These are phyloP conservation scores for Dinothrombium tinctorium DNA, from an alignment of 1,140 invertebrate genomes.

Conservation along the genomic window DNA sequence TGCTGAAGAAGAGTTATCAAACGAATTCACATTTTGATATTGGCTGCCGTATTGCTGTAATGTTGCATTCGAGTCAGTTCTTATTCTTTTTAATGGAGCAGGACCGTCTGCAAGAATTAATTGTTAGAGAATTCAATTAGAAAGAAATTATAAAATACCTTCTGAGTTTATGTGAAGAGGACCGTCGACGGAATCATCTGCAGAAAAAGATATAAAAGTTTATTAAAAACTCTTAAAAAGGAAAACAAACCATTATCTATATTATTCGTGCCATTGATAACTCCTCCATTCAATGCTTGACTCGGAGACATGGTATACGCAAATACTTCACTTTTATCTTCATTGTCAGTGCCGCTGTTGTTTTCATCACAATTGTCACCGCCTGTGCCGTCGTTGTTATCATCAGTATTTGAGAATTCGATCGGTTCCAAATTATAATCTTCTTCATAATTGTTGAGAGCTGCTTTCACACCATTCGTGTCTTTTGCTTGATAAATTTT, in stretches of 20 bases:
- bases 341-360: slow-evolving; percentile 6
- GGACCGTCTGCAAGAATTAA: background rate
- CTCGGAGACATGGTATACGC: slow-evolving; percentile 11
- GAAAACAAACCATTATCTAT: background rate
- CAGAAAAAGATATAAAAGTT: background rate
- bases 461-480: slow-evolving; percentile 5
- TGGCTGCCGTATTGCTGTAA: background rate
- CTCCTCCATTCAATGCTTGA: background rate
- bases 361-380: slow-evolving; percentile 1
- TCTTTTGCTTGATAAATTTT: slow-evolving; percentile 13
- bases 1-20: slow-evolving; percentile 5
- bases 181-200: background rate
- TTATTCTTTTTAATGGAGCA: background rate
- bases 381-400: slow-evolving; percentile 2
- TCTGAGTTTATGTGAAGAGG: background rate
- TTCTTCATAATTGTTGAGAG: slow-evolving; percentile 9
- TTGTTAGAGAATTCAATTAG: background rate
- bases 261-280: background rate
- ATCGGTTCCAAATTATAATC: slow-evolving; percentile 11
- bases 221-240: background rate
- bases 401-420: slow-evolving; percentile 8
- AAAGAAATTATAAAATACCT: background rate
- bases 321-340: slow-evolving; percentile 10
- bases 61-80: background rate
- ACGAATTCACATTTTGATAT: background rate